Conservation (phyloP, 2,797 vertebrate species). For the Ctenopoma multispine region DNA sequence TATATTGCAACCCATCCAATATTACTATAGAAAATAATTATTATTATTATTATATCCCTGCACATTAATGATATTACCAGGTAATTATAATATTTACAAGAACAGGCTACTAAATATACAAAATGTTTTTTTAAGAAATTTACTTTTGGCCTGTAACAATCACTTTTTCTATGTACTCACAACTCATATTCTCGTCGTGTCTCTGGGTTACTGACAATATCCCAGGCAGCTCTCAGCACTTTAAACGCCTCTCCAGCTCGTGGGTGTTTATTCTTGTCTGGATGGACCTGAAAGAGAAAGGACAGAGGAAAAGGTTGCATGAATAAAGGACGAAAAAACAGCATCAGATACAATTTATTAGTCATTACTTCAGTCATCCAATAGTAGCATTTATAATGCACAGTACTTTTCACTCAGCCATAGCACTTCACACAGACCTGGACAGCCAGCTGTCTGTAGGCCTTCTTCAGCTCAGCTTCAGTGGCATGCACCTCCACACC, state of each 20-base stretch:
- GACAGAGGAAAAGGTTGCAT: constrained; percentile 32
- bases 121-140: background rate
- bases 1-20: background rate
- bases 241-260: constrained; percentile 95
- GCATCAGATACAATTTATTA: constrained; percentile 18
- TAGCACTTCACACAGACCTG: constrained; percentile 82
- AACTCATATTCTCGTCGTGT: constrained; percentile 92
- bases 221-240: constrained; percentile 94
- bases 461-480: constrained; percentile 91
- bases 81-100: no score
- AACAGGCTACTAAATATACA: background rate
- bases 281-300: constrained; percentile 89
- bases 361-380: constrained; percentile 27
- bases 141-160: background rate
- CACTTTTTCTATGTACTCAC: constrained; percentile 82
- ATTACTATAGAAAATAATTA: no score
- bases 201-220: constrained; percentile 94
- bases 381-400: background rate
- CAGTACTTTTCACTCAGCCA: constrained; percentile 11
- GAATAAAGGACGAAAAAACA: constrained; percentile 27
- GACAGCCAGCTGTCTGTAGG: constrained; percentile 94
- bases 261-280: constrained; percentile 96
- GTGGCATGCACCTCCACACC: constrained; percentile 91
- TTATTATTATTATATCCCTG: no score
- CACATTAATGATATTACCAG: no score